These are phyloP conservation scores for Catamblyrhynchus diadema DNA, from an alignment of 2,797 vertebrate species.

Conservation along the genomic window DNA sequence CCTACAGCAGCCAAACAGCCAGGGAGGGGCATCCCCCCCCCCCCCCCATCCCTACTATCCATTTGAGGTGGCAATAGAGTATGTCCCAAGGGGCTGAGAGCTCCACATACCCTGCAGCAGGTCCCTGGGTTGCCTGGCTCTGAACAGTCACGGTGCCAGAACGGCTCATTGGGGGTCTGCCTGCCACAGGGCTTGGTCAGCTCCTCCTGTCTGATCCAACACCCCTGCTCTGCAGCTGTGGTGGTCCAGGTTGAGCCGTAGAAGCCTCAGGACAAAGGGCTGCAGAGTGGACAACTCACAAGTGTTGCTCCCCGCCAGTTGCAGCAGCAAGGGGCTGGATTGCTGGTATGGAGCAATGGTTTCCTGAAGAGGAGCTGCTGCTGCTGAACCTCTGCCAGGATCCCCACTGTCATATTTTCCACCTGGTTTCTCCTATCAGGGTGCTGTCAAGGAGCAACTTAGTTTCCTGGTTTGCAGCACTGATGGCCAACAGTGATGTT, in stretches of 20 bases:
- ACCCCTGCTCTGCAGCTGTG: background rate
- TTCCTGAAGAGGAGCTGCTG: background rate
- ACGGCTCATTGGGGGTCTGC: accelerated
- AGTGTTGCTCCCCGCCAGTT: accelerated
- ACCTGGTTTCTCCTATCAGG: background rate
- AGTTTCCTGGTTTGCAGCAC: background rate
- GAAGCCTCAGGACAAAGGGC: background rate
- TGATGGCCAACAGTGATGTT: background rate
- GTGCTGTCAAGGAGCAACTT: background rate
- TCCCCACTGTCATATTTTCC: background rate
- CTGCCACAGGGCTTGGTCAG: background rate
- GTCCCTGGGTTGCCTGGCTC: background rate
- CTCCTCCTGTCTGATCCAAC: background rate
- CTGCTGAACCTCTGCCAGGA: background rate
- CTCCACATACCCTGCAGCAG: accelerated
- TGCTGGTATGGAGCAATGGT: background rate
- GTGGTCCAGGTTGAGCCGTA: accelerated
- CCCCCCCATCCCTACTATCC: too few species aligned
- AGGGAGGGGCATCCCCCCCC: background rate
- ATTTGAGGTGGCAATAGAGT: background rate
- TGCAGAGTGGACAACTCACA: accelerated
- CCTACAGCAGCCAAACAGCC: background rate
- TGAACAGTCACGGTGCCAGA: accelerated
- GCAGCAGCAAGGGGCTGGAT: background rate
- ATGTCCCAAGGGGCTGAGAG: accelerated